Percentiles rank a stretch among this genome's conserved stretches.
These are phyloP conservation scores for Diaperis boleti DNA, from an alignment of 2,888 invertebrate genomes.

Conservation along the genomic window DNA sequence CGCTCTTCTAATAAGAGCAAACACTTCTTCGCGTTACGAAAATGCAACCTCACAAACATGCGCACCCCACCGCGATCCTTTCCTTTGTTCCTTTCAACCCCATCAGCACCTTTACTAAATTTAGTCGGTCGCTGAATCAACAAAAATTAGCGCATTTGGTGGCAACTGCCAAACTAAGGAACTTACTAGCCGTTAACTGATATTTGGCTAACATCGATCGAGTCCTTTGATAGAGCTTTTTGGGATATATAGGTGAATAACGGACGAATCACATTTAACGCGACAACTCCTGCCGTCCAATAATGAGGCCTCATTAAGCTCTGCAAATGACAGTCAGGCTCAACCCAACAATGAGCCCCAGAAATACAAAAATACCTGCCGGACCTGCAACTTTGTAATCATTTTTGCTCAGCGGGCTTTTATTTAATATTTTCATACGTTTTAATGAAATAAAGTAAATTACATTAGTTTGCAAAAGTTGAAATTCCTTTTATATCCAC, in stretches of 20 bases:
- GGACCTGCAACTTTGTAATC: background rate
- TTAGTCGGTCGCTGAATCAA: too few relatives aligned
- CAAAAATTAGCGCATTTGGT: too few relatives aligned
- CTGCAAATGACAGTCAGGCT: slow-evolving; percentile 28
- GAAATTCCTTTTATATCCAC: slow-evolving; percentile 20
- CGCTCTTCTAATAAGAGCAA: too few relatives aligned
- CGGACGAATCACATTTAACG: slow-evolving; percentile 18
- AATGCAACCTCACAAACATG: too few relatives aligned
- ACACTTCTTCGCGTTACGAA: too few relatives aligned
- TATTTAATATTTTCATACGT: background rate
- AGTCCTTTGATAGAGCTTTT: slow-evolving; percentile 39
- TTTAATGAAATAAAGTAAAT: slow-evolving; percentile 30
- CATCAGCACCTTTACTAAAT: too few relatives aligned
- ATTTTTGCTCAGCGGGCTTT: slow-evolving; percentile 7
- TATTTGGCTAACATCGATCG: slow-evolving; percentile 29
- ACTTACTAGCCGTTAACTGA: slow-evolving; percentile 27
- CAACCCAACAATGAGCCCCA: slow-evolving; percentile 28
- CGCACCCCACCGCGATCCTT: too few relatives aligned
- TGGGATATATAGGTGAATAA: slow-evolving; percentile 39
- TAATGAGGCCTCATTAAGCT: slow-evolving; percentile 43
- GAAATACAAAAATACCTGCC: slow-evolving; percentile 21
- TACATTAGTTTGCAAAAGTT: slow-evolving; percentile 24
- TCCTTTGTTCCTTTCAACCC: too few relatives aligned
- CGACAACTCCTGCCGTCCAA: slow-evolving; percentile 5
- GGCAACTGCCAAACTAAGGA: too few relatives aligned